Evolutionary conservation across 1,140 invertebrate genomes (phyloP).

Genomic region (Pogonomyrmex californicus): DNA sequence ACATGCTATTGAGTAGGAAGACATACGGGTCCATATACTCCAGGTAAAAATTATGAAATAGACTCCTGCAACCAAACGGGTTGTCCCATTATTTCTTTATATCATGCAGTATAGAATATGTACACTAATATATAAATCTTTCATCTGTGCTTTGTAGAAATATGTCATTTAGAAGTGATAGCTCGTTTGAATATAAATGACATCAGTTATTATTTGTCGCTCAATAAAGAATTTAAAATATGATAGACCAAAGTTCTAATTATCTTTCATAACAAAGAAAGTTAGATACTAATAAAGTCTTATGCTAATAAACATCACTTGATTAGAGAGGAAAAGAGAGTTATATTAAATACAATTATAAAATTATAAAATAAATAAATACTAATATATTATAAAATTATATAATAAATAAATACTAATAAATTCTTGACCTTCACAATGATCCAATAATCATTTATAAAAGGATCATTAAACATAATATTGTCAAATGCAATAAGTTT

Average conservation of each 20-base stretch:
- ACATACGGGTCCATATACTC: slow-evolving; percentile 88
- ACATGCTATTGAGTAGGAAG: slow-evolving; percentile 87
- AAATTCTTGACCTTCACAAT: no score
- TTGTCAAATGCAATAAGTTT: no score
- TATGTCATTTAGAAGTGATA: slow-evolving; percentile 24
- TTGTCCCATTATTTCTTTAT: slow-evolving; percentile 85
- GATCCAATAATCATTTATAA: background rate
- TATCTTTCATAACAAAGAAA: no score
- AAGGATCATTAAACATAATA: no score
- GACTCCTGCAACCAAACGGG: slow-evolving; percentile 87
- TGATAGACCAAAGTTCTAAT: background rate
- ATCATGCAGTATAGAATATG: slow-evolving; percentile 82
- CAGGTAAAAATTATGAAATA: slow-evolving; percentile 88
- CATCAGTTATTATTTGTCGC: background rate
- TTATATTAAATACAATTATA: no score
- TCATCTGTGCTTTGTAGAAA: slow-evolving; percentile 43
- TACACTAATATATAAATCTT: slow-evolving; percentile 31
- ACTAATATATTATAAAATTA: background rate
- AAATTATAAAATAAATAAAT: background rate
- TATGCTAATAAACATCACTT: no score
- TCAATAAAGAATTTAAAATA: background rate
- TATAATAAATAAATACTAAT: no score
- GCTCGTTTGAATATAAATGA: slow-evolving; percentile 20
- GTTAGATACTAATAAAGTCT: no score
- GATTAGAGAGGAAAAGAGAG: no score